phyloP scores from a whole-genome alignment of 2,113 vertebrate genomes.

The Macroglossus sobrinus region DNA sequence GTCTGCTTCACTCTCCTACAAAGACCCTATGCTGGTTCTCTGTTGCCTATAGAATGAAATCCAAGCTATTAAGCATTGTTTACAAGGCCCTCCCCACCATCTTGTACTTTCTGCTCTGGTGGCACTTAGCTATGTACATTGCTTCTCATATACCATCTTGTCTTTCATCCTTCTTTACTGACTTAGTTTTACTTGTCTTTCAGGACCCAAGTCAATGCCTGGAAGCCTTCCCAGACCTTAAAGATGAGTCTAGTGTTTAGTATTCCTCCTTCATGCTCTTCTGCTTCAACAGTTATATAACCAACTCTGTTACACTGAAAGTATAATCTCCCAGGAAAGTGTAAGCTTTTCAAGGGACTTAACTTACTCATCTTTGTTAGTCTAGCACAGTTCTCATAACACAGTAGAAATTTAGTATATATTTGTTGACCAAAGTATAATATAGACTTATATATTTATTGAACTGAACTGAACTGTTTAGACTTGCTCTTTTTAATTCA shows the following conservation, averaged over 20 bases:
- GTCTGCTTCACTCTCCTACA: background rate
- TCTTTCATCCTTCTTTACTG: background rate
- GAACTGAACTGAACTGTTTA: background rate
- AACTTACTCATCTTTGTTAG: background rate
- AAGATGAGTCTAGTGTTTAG: background rate
- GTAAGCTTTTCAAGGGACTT: background rate
- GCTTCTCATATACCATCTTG: background rate
- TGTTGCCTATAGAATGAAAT: background rate
- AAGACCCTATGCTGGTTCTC: background rate
- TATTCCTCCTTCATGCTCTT: background rate
- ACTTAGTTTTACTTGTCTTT: background rate
- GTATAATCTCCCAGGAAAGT: background rate
- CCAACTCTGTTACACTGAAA: background rate
- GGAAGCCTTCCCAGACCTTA: background rate
- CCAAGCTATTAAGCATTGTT: no score
- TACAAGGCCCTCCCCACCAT: background rate
- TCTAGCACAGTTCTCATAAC: background rate
- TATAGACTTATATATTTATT: background rate
- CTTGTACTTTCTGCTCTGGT: background rate
- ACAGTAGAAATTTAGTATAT: background rate
- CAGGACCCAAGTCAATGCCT: background rate
- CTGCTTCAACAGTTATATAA: background rate
- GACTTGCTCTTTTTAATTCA: conserved; percentile 36
- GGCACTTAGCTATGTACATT: background rate
- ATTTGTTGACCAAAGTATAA: background rate